phyloP scores from a whole-genome alignment of 2,113 vertebrate genomes.

The Fukomys damarensis region DNA sequence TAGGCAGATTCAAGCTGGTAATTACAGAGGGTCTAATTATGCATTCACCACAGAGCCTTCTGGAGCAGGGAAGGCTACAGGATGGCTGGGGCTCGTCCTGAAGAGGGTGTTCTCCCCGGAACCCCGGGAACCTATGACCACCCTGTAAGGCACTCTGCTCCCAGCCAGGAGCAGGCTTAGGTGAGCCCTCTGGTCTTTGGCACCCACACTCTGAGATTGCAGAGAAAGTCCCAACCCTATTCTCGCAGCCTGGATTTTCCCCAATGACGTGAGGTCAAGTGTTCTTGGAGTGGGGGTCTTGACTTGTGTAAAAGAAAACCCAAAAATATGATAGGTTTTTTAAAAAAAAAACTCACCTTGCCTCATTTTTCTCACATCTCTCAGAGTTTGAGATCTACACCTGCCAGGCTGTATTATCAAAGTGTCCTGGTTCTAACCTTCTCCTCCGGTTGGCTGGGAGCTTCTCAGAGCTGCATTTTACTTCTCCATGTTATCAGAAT shows the following conservation, averaged over 20 bases:
- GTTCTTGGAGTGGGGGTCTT: background rate
- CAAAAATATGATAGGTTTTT: background rate
- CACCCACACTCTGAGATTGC: background rate
- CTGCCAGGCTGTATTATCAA: accelerated
- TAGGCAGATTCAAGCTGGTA: conserved; percentile 79
- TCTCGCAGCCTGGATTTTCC: background rate
- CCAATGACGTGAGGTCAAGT: background rate
- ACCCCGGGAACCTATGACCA: background rate
- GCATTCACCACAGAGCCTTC: conserved; percentile 72
- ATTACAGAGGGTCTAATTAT: conserved; percentile 79
- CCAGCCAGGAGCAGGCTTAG: background rate
- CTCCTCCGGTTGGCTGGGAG: too few species aligned
- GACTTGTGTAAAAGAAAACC: background rate
- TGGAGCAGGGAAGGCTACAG: conserved; percentile 47
- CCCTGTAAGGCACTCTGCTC: background rate
- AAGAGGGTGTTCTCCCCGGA: background rate
- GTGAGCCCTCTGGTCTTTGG: accelerated
- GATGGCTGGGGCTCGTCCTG: conserved; percentile 8
- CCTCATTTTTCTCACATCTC: background rate
- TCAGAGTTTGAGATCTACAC: background rate
- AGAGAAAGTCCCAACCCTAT: background rate
- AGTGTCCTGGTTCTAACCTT: accelerated
- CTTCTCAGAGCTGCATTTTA: background rate
- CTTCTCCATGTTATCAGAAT: background rate
- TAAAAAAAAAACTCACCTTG: background rate